Evolutionary conservation across 1,140 invertebrate species (phyloP), one percentile per base, ranked within the genome.

Genomic region (Drosophila trapezifrons): DNA sequence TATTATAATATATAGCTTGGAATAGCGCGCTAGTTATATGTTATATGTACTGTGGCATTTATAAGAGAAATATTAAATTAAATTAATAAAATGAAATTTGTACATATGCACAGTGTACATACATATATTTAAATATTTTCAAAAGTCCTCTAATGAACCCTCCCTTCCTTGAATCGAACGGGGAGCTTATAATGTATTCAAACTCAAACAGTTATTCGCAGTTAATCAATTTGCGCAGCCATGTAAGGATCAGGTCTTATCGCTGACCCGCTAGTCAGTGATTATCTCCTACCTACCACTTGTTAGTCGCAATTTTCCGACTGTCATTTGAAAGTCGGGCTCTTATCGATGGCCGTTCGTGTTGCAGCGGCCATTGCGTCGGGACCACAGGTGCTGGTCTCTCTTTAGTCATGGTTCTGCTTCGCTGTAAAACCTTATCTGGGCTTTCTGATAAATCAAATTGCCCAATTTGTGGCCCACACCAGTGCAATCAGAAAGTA

Each of bases 241-340:
- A 60, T 43, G n/a, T 27, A 43, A 20, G 20, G 22, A 6, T 18
- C 5, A 15, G 38, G 13, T 27, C 51, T 78, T 85, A 85, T 85
- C 77, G 40, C 49, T 79, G 76, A 87, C 82, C 79, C 57, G 38
- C 3, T 40, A 42, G 13, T 15, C 51, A 37, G 51, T 65, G 79
- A 79, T 74, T 82, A 81, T 84, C 52, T 17, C n/a, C n/a, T n/a
- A n/a, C 9, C 32, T 17, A 38, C 27, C 49, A 32, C 51, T 47
- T 40, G 51, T 71, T 70, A 57, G 47, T 38, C 49, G 66, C 63
- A 56, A 13, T 67, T 65, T 64, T 57, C 45, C 45, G 42, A 38
- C 40, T 58, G 66, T 49, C 78, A 64, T 65, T 71, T 86, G 54
- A 86, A 71, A 57, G 78, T 71, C 70, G 78, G 47, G 15, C 27